These are phyloP conservation scores for Micromussa lordhowensis DNA, from an alignment of 92 coral and sea anemone species.

Conservation along the genomic window DNA sequence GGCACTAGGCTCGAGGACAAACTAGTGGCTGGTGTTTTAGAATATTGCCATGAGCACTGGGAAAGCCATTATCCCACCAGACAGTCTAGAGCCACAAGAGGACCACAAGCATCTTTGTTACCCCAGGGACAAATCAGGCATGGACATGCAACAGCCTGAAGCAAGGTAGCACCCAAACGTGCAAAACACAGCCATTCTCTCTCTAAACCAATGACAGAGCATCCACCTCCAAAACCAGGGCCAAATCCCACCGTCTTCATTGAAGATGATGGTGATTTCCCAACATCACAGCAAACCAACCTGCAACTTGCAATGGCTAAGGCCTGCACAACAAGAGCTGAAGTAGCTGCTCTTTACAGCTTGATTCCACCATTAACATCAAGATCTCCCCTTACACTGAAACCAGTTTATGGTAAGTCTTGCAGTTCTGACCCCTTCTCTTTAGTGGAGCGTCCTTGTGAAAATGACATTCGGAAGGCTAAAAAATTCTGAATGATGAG, in stretches of 20 bases:
- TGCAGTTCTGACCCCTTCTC: constrained; percentile 31
- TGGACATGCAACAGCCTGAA: background rate
- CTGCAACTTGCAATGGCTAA: constrained; percentile 17
- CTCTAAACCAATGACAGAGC: too few relatives aligned
- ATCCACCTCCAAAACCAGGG: background rate
- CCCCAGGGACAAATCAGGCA: too few relatives aligned
- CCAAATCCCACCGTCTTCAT: background rate
- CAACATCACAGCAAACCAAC: background rate
- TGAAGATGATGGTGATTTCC: background rate
- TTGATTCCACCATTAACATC: background rate
- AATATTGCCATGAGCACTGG: constrained; percentile 21
- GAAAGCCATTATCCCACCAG: background rate
- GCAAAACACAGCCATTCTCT: too few relatives aligned
- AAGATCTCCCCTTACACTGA: background rate
- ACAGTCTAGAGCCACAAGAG: too few relatives aligned
- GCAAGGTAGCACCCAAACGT: background rate
- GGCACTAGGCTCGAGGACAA: constrained; percentile 23
- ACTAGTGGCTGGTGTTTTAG: background rate
- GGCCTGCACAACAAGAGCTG: constrained; percentile 48
- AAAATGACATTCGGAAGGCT: constrained; percentile 11
- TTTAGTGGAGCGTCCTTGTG: constrained; percentile 34
- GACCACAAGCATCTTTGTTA: too few relatives aligned
- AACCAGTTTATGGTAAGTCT: constrained; percentile 1
- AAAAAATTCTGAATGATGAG: constrained; percentile 13
- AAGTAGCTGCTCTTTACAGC: constrained; percentile 42